These are phyloP conservation scores for Heterocephalus glaber DNA, from an alignment of 2,113 vertebrate genomes.

Conservation along the genomic window DNA sequence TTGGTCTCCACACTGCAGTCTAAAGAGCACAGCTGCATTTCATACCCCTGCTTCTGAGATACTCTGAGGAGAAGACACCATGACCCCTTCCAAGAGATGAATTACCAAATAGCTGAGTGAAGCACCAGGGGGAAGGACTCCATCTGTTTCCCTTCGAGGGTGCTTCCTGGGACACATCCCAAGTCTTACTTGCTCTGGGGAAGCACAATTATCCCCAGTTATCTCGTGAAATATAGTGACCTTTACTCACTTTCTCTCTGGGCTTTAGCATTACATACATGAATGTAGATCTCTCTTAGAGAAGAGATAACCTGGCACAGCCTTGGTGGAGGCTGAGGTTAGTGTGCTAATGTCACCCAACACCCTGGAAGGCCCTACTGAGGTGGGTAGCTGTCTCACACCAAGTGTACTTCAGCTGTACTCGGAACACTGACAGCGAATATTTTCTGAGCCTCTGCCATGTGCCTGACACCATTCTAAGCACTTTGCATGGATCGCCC, in stretches of 20 bases:
- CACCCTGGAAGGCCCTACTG: fast-evolving
- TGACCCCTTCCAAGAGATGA: neutral
- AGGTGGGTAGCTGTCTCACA: neutral
- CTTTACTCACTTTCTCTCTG: neutral
- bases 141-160: neutral
- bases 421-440: too few species aligned
- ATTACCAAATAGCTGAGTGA: neutral
- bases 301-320: neutral
- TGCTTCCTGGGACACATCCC: neutral
- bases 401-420: fast-evolving
- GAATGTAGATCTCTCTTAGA: neutral
- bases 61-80: neutral
- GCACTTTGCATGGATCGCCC: neutral
- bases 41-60: neutral
- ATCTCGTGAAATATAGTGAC: neutral
- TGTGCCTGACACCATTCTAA: neutral
- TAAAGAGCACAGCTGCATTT: neutral
- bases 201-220: neutral
- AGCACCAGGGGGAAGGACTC: neutral
- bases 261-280: neutral
- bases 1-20: neutral
- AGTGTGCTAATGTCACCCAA: too few species aligned
- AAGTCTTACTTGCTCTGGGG: neutral
- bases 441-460: neutral
- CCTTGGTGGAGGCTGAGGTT: neutral